Evolutionary conservation across 2,888 invertebrate genomes (phyloP).

Genomic region (Alviniconcha strummeri): DNA sequence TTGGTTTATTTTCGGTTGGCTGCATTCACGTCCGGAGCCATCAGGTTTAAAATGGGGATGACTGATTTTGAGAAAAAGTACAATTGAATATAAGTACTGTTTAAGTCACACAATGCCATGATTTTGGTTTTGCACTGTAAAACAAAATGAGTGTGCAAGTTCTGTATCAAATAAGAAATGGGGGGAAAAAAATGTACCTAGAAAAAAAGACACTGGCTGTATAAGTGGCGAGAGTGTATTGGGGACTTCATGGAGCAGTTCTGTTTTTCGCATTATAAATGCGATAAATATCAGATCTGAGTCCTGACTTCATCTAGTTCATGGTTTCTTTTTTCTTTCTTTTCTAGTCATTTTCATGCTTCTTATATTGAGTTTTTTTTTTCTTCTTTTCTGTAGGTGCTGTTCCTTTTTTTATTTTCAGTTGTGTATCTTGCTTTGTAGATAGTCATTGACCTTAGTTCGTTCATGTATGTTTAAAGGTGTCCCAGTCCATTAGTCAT

Average conservation of each 20-base stretch:
- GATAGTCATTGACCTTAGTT: not conserved
- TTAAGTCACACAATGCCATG: not conserved
- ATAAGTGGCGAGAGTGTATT: not conserved
- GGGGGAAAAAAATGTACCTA: not conserved
- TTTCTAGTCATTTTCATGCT: not conserved
- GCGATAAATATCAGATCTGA: no score
- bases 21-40: no score
- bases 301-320: no score
- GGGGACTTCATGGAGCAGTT: no score
- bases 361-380: not conserved
- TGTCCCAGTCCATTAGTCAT: no score
- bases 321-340: no score
- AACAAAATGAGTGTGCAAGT: not conserved
- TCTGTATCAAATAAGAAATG: not conserved
- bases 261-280: no score
- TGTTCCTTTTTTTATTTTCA: slow-evolving; percentile 18
- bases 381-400: not conserved
- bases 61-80: no score
- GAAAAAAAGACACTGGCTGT: not conserved
- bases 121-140: not conserved
- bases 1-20: no score
- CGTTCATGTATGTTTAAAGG: not conserved
- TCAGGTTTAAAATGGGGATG: no score
- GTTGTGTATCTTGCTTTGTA: not conserved
- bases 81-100: not conserved